These are phyloP conservation scores for Rhinogobio ventralis DNA, from an alignment of 2,797 vertebrate genomes.

Conservation along the genomic window DNA sequence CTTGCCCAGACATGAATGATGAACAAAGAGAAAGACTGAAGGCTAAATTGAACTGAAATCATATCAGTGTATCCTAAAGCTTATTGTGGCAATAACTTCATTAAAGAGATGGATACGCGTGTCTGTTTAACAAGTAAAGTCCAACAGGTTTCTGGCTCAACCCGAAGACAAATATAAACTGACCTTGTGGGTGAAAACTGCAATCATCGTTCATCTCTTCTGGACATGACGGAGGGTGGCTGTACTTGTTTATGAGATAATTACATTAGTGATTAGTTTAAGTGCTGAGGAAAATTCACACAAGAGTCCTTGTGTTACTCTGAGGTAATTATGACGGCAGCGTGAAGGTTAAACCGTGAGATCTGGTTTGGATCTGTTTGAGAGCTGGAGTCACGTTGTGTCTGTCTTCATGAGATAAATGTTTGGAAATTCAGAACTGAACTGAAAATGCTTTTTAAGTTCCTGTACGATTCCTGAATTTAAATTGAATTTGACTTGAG, in stretches of 20 bases:
- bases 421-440: not conserved
- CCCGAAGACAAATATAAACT: not conserved
- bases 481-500: not conserved
- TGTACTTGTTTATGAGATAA: conserved; percentile 15
- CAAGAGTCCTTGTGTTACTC: not conserved
- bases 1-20: conserved; percentile 1
- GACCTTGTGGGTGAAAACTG: conserved; percentile 13
- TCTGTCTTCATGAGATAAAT: not conserved
- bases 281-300: conserved; percentile 19
- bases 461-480: not conserved
- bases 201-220: conserved; percentile 2
- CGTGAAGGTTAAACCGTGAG: not conserved
- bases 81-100: not conserved
- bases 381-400: not conserved
- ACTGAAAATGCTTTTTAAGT: not conserved
- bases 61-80: not conserved
- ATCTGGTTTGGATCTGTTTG: not conserved
- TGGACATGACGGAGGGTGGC: not conserved
- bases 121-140: not conserved
- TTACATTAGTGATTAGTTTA: conserved; percentile 15
- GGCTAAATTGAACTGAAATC: not conserved
- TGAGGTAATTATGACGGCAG: not conserved
- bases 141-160: not conserved
- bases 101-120: not conserved
- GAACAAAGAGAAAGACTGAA: not conserved